A percentile compares a stretch with the other conserved stretches of the same genome.
Evolutionary conservation across 2,797 vertebrate species (phyloP).

Genomic region (Microcaecilia unicolor): DNA sequence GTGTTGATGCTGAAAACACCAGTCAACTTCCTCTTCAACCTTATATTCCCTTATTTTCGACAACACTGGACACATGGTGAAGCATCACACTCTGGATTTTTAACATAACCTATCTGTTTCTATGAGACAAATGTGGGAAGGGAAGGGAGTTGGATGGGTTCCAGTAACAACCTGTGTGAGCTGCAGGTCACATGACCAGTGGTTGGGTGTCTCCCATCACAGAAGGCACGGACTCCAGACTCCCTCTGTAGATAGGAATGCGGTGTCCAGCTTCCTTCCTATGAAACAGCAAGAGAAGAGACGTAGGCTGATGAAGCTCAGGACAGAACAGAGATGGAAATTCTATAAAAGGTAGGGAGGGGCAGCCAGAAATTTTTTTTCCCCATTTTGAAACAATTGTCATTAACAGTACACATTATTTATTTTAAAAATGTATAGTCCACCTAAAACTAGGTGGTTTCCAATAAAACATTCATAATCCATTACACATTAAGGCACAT

Average conservation of each 20-base stretch:
- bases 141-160: fast-evolving
- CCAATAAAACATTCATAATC: too few species aligned
- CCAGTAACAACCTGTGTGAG: not conserved
- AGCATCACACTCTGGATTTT: too few species aligned
- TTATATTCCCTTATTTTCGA: not conserved
- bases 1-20: not conserved
- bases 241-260: slow-evolving; percentile 68
- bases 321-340: not conserved
- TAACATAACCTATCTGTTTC: not conserved
- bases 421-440: too few species aligned
- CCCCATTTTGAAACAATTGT: too few species aligned
- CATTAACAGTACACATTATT: too few species aligned
- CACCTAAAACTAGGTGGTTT: too few species aligned
- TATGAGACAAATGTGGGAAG: too few species aligned
- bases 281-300: not conserved
- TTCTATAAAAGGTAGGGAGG: too few species aligned
- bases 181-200: slow-evolving; percentile 52
- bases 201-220: slow-evolving; percentile 58
- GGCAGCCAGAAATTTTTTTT: too few species aligned
- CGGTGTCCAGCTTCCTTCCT: slow-evolving; percentile 69
- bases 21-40: not conserved
- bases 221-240: slow-evolving; percentile 55
- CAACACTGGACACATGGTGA: too few species aligned
- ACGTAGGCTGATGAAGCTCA: not conserved
- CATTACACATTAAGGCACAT: too few species aligned